These are phyloP conservation scores for Brachymystax lenok DNA, from an alignment of 2,797 vertebrate genomes.

Conservation along the genomic window DNA sequence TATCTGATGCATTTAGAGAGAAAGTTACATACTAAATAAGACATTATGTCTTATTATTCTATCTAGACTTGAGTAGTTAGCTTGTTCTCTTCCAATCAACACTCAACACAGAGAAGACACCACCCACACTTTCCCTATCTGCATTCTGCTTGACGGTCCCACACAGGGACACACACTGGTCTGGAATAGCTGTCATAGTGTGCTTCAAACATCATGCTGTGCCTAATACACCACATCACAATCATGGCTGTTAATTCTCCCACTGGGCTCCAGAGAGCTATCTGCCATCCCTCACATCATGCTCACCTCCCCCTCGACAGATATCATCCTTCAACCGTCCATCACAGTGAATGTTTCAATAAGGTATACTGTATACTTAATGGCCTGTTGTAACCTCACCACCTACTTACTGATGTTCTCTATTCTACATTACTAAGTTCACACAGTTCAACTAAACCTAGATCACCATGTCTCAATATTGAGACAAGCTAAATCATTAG, in stretches of 20 bases:
- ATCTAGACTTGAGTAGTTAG: background rate
- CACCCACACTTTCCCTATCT: slow-evolving; percentile 17
- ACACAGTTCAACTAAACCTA: background rate
- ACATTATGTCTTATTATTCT: too few species aligned
- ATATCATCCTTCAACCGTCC: background rate
- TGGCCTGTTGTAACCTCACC: too few species aligned
- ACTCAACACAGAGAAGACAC: slow-evolving; percentile 53
- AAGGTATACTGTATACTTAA: background rate
- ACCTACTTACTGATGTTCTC: background rate
- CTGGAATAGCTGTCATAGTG: slow-evolving; percentile 48
- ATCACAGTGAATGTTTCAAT: background rate
- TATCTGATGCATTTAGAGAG: background rate
- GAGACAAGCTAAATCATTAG: too few species aligned
- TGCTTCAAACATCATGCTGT: slow-evolving; percentile 77
- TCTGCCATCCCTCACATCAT: slow-evolving; percentile 14
- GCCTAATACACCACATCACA: slow-evolving; percentile 60
- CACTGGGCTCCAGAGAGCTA: slow-evolving; percentile 9
- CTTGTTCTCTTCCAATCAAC: background rate
- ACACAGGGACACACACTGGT: slow-evolving; percentile 44
- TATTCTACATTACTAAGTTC: background rate
- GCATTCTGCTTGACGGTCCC: slow-evolving; percentile 20
- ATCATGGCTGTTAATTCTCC: slow-evolving; percentile 14
- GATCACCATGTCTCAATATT: too few species aligned
- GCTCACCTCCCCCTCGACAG: background rate
- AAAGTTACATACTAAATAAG: too few species aligned